These are phyloP conservation scores for Tapirus terrestris DNA, from an alignment of 2,113 vertebrate species.

Conservation along the genomic window DNA sequence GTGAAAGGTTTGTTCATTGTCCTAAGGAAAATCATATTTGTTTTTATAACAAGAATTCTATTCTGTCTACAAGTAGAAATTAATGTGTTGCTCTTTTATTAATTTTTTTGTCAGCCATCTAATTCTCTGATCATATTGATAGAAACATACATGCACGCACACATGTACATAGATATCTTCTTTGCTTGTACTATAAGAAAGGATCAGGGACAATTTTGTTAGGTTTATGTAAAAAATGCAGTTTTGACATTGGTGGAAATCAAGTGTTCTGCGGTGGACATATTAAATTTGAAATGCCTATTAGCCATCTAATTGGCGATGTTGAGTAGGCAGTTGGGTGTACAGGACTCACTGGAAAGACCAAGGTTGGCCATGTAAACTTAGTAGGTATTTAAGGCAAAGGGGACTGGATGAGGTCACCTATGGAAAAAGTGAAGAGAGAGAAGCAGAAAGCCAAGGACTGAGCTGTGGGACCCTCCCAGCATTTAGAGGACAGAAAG, in stretches of 20 bases:
- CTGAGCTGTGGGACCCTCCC: neutral
- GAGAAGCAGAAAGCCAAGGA: neutral
- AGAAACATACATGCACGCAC: neutral
- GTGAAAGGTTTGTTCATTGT: neutral
- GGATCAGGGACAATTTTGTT: neutral
- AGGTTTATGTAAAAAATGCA: neutral
- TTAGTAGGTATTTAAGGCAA: neutral
- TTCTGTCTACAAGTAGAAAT: neutral
- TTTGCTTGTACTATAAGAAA: neutral
- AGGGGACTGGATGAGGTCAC: neutral
- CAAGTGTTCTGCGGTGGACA: neutral
- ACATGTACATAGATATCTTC: neutral
- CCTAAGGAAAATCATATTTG: neutral
- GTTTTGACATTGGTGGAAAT: neutral
- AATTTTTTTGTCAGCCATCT: neutral
- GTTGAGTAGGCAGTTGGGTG: neutral
- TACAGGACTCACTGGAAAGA: neutral
- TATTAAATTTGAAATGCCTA: neutral
- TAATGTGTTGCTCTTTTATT: constrained; percentile 2
- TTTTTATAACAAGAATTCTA: neutral
- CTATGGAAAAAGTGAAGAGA: neutral
- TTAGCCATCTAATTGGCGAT: neutral
- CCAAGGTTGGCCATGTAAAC: neutral
- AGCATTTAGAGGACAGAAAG: neutral
- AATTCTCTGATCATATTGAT: neutral